These are phyloP conservation scores for Dinoponera quadriceps DNA, from an alignment of 1,140 invertebrate species.

Conservation along the genomic window DNA sequence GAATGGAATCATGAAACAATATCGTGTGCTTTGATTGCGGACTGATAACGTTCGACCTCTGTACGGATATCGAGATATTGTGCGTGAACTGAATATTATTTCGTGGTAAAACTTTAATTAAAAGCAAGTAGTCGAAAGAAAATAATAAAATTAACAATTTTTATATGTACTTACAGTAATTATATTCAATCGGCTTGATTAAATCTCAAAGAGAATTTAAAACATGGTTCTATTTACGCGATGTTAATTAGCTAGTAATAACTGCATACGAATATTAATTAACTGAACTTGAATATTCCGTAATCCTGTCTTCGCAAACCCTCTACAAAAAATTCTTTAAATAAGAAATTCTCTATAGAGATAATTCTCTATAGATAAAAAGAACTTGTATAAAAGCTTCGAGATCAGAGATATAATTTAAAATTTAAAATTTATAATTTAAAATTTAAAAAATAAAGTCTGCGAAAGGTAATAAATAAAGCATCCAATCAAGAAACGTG, in stretches of 20 bases:
- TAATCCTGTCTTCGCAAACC: not conserved
- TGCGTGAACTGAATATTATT: not conserved
- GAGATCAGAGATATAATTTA: too few species aligned
- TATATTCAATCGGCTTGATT: too few species aligned
- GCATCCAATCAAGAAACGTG: not conserved
- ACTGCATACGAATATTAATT: not conserved
- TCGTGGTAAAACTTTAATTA: not conserved
- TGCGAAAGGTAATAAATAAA: not conserved
- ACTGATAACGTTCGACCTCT: not conserved
- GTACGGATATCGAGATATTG: not conserved
- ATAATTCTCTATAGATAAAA: not conserved
- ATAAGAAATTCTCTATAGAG: not conserved
- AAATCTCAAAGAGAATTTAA: too few species aligned
- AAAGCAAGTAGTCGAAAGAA: not conserved
- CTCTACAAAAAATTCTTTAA: not conserved
- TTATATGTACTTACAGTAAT: not conserved
- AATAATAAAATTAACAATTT: not conserved
- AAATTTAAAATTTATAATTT: too few species aligned
- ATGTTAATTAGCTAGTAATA: not conserved
- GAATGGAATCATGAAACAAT: not conserved
- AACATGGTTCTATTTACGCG: too few species aligned
- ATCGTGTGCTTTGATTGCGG: not conserved
- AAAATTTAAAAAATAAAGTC: slow-evolving; percentile 3
- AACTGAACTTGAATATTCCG: not conserved
- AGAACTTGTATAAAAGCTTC: too few species aligned